A percentile compares a stretch with the other conserved stretches of the same genome.
phyloP scores from a whole-genome alignment of 2,888 invertebrate species.

The Mimas tiliae region DNA sequence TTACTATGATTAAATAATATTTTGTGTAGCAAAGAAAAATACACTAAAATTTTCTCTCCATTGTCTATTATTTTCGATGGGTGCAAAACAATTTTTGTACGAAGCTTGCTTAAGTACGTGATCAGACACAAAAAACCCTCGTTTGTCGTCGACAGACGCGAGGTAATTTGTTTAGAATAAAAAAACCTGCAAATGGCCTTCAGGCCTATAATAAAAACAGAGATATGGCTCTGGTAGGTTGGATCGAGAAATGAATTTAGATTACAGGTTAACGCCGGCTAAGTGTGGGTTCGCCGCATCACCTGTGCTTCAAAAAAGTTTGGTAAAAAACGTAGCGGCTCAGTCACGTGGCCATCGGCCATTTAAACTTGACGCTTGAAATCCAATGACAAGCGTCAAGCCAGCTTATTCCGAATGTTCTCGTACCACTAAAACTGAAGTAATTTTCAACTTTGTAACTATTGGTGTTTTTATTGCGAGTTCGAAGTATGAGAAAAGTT shows the following conservation, averaged over 20 bases:
- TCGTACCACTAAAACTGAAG: constrained; percentile 59
- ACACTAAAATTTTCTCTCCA: neutral
- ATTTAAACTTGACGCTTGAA: constrained; percentile 60
- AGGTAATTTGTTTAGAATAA: constrained; percentile 82
- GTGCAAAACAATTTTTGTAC: constrained; percentile 32
- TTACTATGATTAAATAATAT: neutral
- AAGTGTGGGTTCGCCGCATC: constrained; percentile 79
- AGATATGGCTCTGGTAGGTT: constrained; percentile 79
- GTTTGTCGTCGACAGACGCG: constrained; percentile 73
- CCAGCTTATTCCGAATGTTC: constrained; percentile 64
- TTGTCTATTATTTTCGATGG: constrained; percentile 29
- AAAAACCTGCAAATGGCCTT: constrained; percentile 81
- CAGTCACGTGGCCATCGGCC: constrained; percentile 58
- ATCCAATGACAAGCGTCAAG: constrained; percentile 38
- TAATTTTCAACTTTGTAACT: constrained; percentile 55
- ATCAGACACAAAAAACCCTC: constrained; percentile 48
- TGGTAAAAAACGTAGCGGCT: constrained; percentile 59
- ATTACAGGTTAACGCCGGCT: constrained; percentile 84
- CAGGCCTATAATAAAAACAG: constrained; percentile 82
- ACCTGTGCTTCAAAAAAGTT: constrained; percentile 78
- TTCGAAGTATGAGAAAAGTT: constrained; percentile 53
- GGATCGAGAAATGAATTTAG: constrained; percentile 85
- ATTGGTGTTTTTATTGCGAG: constrained; percentile 49
- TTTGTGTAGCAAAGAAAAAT: constrained; percentile 9
- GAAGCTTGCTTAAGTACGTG: constrained; percentile 23